Evolutionary conservation across 2,888 invertebrate genomes (phyloP).

Genomic region (Galeopsomyia nigrocyanea): DNA sequence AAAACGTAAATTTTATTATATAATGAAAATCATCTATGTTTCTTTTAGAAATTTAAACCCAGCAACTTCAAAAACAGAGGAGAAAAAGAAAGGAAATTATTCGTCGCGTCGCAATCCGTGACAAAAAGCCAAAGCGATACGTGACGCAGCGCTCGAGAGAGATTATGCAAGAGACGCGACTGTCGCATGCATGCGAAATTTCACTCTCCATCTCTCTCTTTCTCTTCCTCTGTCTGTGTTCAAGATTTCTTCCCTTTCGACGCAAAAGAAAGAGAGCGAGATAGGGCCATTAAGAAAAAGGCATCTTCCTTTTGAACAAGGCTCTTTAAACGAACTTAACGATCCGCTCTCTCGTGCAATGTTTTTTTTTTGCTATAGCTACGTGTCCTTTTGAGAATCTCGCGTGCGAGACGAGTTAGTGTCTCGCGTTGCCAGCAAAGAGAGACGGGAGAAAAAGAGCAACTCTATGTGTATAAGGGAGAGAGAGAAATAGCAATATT

Average conservation of each 20-base stretch:
- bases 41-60: no score
- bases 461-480: no score
- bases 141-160: neutral
- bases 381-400: no score
- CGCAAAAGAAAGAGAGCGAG: neutral
- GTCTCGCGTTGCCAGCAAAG: no score
- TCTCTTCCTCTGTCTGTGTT: neutral
- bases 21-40: no score
- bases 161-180: conserved; percentile 11
- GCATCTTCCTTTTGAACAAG: conserved; percentile 44
- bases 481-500: no score
- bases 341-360: conserved; percentile 14
- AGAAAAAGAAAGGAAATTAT: no score
- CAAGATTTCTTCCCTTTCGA: neutral
- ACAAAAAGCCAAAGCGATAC: neutral
- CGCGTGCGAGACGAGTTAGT: no score
- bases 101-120: neutral
- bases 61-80: no score
- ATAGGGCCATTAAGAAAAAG: conserved; percentile 35
- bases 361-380: no score
- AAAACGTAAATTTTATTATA: no score
- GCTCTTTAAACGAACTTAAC: conserved; percentile 45
- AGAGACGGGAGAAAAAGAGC: no score
- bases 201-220: neutral
- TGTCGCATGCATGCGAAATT: neutral